These are phyloP conservation scores for Haemorhous mexicanus DNA, from an alignment of 2,113 vertebrate species.

Conservation along the genomic window DNA sequence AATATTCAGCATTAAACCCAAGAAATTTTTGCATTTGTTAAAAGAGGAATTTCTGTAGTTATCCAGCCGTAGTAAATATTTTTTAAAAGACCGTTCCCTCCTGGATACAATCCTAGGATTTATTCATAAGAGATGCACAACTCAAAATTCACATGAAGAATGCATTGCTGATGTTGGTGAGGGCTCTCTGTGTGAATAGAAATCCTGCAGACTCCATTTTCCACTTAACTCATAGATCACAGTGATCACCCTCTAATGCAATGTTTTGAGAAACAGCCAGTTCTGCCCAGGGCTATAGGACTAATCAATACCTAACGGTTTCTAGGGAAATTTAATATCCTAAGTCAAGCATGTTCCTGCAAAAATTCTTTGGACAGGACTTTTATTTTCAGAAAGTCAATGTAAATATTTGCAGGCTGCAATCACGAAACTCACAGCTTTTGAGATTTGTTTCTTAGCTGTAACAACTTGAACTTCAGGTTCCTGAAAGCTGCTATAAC, in stretches of 20 bases:
- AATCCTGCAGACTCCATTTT: background rate
- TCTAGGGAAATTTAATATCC: conserved; percentile 6
- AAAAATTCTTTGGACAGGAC: background rate
- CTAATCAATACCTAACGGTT: background rate
- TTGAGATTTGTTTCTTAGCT: background rate
- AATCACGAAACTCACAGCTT: background rate
- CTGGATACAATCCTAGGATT: background rate
- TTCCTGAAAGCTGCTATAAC: background rate
- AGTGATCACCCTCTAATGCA: background rate
- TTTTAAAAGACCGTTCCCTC: background rate
- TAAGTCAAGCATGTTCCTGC: background rate
- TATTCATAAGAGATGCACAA: background rate
- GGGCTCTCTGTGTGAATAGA: background rate
- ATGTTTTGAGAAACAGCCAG: background rate
- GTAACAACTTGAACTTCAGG: background rate
- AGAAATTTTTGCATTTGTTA: background rate
- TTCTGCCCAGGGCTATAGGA: background rate
- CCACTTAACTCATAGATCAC: background rate
- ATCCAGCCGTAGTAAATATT: background rate
- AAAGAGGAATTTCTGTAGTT: background rate
- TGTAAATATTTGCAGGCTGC: background rate
- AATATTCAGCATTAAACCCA: background rate
- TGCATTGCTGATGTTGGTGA: background rate
- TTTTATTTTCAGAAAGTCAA: background rate
- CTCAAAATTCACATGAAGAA: background rate